Evolutionary conservation across 2,113 vertebrate genomes (phyloP), one percentile per base, ranked within the genome.

Genomic region (Paraplagusia blochii): DNA sequence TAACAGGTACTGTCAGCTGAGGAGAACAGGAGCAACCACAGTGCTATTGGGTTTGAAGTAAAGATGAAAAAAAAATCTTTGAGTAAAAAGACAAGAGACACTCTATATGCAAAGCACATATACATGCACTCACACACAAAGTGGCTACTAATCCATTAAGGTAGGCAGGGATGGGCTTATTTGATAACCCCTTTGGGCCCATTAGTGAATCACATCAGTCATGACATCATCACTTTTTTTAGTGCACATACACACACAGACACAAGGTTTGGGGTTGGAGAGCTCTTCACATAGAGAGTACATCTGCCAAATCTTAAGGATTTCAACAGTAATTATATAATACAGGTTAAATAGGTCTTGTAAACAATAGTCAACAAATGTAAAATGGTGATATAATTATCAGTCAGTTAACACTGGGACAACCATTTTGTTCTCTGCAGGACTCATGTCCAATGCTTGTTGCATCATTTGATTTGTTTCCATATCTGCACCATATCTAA

Each of bases 221-320:
- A 79, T 84, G 80, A 86, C 80, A 72, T 86, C 81, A 85, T 69
- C 66, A 54, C 64, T 63, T 54, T 58, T 60, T 49, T 19, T 58
- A 39, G 66, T 29, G 34, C 48, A 12, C 67, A 58, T 62, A 59
- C 53, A 45, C 22, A 44, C 35, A 50, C 14, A 12, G 5, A 42
- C 22, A 42, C 11, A 11, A 42, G 11, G 13, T 42, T 6, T 42
- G 8, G 11, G 14, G 9, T 10, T 11, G 3, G 36, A 3, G 8
- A 38, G 36, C 36, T 4, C 36, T 38, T 38, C 11, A 38, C 8
- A 1, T 9, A 38, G 36, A 10, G 2, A 38, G 10, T 10, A 38
- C 36, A 11, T 38, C 7, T 29, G 3, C 22, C 22, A 29, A 29
- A 29, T 29, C 22, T 29, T 29, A 29, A 29, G 22, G 22, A 29